Evolutionary conservation across 2,113 vertebrate genomes (phyloP), one percentile per base, ranked within the genome.

Genomic region (Polypterus bichir): DNA sequence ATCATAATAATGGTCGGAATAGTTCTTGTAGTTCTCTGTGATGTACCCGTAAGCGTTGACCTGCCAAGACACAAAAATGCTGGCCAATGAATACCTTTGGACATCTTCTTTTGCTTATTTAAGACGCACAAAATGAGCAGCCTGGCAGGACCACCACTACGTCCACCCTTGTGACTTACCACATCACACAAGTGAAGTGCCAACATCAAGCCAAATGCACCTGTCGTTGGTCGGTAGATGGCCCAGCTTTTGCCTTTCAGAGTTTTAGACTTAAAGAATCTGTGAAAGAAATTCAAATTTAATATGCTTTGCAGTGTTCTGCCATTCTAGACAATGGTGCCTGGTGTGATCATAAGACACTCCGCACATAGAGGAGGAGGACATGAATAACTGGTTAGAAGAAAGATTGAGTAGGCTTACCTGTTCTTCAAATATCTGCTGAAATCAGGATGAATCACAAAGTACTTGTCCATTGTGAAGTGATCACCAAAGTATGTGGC

Each of bases 381-480:
- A 55, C 27, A n/a, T 27, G 27, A 27, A 27, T 27, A 27, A 27
- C 27, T 27, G 27, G 27, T 27, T 27, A 27, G 27, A 27, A 27
- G 27, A 27, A 27, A 27, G 27, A 27, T 27, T 27, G 27, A 27
- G 27, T 27, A 27, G 27, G 27, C 54, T 75, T 66, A 88, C 86
- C 85, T 84, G 79, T 88, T 88, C 68, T 87, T 87, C 49, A 76
- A 61, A 49, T 88, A 88, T 54, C 82, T 79, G 60, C 82, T 54
- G 54, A 85, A 75, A 71, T 88, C 87, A 4, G 84, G 87, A 62
- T 89, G 86, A 61, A 71, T 47, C 59, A 89, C 53, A 47, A 84
- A 67, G 61, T 86, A 85, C 44, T 5, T 76, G 62, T 80, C 72
- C 70, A 79, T 7, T 0, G 2, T 64, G 61, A 84, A 69, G 66